A percentile compares a stretch with the other conserved stretches of the same genome.
phyloP scores from a whole-genome alignment of 2,888 invertebrate species.

The Drosophila mercatorum region DNA sequence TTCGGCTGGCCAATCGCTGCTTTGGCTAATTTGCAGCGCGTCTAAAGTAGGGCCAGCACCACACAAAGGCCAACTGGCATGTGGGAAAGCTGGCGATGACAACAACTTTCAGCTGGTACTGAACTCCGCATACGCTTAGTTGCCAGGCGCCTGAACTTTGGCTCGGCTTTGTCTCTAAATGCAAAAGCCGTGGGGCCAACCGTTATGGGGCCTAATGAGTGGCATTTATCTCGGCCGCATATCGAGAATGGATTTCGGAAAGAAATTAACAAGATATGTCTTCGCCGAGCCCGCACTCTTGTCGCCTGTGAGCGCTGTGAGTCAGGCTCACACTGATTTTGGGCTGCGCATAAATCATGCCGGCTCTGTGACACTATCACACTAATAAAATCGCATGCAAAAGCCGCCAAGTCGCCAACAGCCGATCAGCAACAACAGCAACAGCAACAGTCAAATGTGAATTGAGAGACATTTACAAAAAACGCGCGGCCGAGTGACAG shows the following conservation, averaged over 20 bases:
- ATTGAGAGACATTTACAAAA: slow-evolving; percentile 41
- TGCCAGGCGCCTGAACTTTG: slow-evolving; percentile 25
- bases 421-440: slow-evolving; percentile 38
- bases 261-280: slow-evolving; percentile 64
- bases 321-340: slow-evolving; percentile 54
- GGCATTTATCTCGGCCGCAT: slow-evolving; percentile 61
- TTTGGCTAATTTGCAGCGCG: slow-evolving; percentile 53
- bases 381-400: slow-evolving; percentile 82
- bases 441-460: slow-evolving; percentile 30
- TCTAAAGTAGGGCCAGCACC: slow-evolving; percentile 1
- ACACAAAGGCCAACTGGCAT: slow-evolving; percentile 22
- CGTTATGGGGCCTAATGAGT: slow-evolving; percentile 76
- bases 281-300: slow-evolving; percentile 36
- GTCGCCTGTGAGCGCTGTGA: slow-evolving; percentile 21
- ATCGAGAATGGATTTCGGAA: slow-evolving; percentile 58
- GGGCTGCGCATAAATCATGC: slow-evolving; percentile 80
- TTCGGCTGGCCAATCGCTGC: slow-evolving; percentile 39
- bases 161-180: slow-evolving; percentile 29
- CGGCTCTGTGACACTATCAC: slow-evolving; percentile 82
- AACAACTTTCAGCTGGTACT: slow-evolving; percentile 42
- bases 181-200: slow-evolving; percentile 48
- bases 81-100: slow-evolving; percentile 60
- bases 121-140: slow-evolving; percentile 43
- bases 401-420: slow-evolving; percentile 62
- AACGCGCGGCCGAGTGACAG: slow-evolving; percentile 58